phyloP scores from a whole-genome alignment of 2,888 invertebrate species.

The Taenaris catops region DNA sequence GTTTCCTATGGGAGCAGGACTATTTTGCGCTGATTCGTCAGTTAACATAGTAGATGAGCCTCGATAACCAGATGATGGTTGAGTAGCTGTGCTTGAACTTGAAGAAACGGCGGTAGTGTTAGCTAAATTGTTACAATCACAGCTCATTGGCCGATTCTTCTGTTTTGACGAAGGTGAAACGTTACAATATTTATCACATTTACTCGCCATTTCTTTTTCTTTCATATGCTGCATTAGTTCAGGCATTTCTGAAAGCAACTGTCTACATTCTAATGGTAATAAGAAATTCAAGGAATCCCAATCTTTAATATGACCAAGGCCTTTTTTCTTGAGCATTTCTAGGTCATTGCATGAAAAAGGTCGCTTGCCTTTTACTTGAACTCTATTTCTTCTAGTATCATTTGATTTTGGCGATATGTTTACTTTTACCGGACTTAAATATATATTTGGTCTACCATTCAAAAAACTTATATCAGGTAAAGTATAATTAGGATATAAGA shows the following conservation, averaged over 20 bases:
- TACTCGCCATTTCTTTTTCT: slow-evolving; percentile 63
- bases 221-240: slow-evolving; percentile 85
- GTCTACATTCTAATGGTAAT: slow-evolving; percentile 90
- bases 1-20: slow-evolving; percentile 80
- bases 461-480: slow-evolving; percentile 94
- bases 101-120: slow-evolving; percentile 81
- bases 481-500: slow-evolving; percentile 94
- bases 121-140: slow-evolving; percentile 78
- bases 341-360: slow-evolving; percentile 91
- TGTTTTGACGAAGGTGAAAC: slow-evolving; percentile 69
- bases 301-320: slow-evolving; percentile 92
- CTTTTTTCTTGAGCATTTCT: slow-evolving; percentile 88
- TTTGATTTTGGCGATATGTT: slow-evolving; percentile 57
- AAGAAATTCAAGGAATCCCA: slow-evolving; percentile 96
- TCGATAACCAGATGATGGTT: slow-evolving; percentile 92
- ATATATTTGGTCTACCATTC: slow-evolving; percentile 81
- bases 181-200: slow-evolving; percentile 62
- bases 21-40: slow-evolving; percentile 86
- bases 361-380: slow-evolving; percentile 69
- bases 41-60: slow-evolving; percentile 91
- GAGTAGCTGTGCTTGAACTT: slow-evolving; percentile 86
- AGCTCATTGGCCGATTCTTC: slow-evolving; percentile 80
- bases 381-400: slow-evolving; percentile 56
- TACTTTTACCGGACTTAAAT: slow-evolving; percentile 85
- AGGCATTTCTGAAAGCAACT: slow-evolving; percentile 88